phyloP scores from a whole-genome alignment of 2,888 invertebrate genomes.

The Leptarthrus brevirostris region DNA sequence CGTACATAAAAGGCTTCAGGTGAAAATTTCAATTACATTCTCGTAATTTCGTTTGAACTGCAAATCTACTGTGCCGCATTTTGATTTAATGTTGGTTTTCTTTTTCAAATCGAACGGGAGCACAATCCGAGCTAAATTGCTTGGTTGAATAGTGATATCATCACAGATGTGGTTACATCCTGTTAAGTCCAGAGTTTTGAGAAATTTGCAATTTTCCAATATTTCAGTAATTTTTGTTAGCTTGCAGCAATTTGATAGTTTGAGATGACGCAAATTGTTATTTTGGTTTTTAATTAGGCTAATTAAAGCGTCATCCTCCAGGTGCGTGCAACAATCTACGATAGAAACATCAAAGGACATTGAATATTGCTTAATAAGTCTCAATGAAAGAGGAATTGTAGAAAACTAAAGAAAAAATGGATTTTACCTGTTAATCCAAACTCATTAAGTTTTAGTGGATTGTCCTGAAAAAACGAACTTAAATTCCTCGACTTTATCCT shows the following conservation, averaged over 20 bases:
- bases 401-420: no score
- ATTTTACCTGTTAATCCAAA: constrained; percentile 45
- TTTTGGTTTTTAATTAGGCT: background rate
- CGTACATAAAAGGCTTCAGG: background rate
- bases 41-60: background rate
- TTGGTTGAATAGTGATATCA: background rate
- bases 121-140: background rate
- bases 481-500: constrained; percentile 48
- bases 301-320: background rate
- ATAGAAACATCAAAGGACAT: background rate
- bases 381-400: no score
- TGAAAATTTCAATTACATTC: background rate
- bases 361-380: no score
- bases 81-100: background rate
- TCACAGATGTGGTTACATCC: background rate
- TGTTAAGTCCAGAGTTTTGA: background rate
- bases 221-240: background rate
- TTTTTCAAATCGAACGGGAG: background rate
- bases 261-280: background rate
- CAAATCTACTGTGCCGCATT: background rate
- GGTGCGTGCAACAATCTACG: background rate
- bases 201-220: background rate
- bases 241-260: background rate
- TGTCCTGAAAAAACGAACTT: constrained; percentile 46
- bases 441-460: constrained; percentile 35